A percentile compares a stretch with the other conserved stretches of the same genome.
Evolutionary conservation across 2,113 vertebrate genomes (phyloP).

Genomic region (Rhegmatorhina hoffmannsi): DNA sequence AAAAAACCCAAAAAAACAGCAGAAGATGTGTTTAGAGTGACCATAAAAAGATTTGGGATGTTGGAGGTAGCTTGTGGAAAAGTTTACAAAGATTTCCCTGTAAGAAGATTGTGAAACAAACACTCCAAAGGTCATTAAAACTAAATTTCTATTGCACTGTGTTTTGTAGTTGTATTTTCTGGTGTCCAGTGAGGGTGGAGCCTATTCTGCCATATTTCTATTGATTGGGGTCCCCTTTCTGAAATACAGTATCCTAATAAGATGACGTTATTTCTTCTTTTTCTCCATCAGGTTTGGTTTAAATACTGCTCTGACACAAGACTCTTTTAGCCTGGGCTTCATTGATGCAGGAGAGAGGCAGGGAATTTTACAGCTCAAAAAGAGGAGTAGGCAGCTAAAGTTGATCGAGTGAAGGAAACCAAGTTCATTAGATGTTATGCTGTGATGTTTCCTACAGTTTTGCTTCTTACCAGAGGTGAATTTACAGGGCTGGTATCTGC

Average conservation of each 20-base stretch:
- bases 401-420: background rate
- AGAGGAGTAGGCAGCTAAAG: background rate
- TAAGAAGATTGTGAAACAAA: background rate
- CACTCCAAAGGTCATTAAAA: background rate
- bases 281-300: background rate
- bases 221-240: background rate
- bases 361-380: background rate
- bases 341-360: background rate
- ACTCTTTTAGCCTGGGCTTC: background rate
- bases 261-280: background rate
- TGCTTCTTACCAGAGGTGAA: background rate
- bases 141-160: background rate
- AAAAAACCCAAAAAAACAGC: background rate
- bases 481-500: background rate
- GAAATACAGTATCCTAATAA: background rate
- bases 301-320: background rate
- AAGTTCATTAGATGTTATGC: background rate
- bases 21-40: background rate
- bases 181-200: background rate
- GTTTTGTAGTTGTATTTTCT: background rate
- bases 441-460: background rate
- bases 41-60: background rate
- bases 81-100: background rate
- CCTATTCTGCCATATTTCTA: background rate
- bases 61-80: background rate